phyloP scores from a whole-genome alignment of 2,113 vertebrate species.

The Antennarius striatus region DNA sequence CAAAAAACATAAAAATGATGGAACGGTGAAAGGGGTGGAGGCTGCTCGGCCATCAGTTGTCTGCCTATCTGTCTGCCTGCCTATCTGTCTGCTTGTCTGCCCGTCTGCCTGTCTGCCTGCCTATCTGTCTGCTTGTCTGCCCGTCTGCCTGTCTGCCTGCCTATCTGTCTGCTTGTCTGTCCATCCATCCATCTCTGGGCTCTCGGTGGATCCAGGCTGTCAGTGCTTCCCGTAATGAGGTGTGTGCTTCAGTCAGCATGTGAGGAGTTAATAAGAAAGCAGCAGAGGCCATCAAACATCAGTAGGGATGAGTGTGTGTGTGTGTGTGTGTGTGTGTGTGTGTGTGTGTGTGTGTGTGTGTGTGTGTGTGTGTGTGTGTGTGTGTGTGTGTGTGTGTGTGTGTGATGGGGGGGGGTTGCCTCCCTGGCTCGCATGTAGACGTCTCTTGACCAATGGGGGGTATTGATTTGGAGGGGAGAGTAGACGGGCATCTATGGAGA shows the following conservation, averaged over 20 bases:
- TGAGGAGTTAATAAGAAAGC: slow-evolving; percentile 81
- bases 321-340: slow-evolving; percentile 29
- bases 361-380: slow-evolving; percentile 19
- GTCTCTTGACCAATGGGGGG: slow-evolving; percentile 62
- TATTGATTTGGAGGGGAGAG: slow-evolving; percentile 76
- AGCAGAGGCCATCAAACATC: slow-evolving; percentile 74
- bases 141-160: too few relatives aligned
- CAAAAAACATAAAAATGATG: not conserved
- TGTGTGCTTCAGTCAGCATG: slow-evolving; percentile 73
- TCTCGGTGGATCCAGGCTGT: slow-evolving; percentile 49
- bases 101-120: too few relatives aligned
- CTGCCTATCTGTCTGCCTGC: slow-evolving; percentile 41
- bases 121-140: too few relatives aligned
- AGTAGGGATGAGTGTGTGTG: slow-evolving; percentile 49
- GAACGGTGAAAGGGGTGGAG: not conserved
- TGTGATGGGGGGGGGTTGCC: slow-evolving; percentile 45
- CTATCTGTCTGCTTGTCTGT: slow-evolving; percentile 1
- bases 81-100: too few relatives aligned
- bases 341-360: slow-evolving; percentile 30
- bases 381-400: slow-evolving; percentile 10
- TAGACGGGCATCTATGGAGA: slow-evolving; percentile 72
- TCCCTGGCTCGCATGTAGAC: slow-evolving; percentile 69
- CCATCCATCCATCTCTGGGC: slow-evolving; percentile 33
- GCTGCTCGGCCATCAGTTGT: too few relatives aligned
- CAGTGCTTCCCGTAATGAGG: slow-evolving; percentile 75